These are phyloP conservation scores for Pammene fasciana DNA, from an alignment of 2,888 invertebrate genomes.

Conservation along the genomic window DNA sequence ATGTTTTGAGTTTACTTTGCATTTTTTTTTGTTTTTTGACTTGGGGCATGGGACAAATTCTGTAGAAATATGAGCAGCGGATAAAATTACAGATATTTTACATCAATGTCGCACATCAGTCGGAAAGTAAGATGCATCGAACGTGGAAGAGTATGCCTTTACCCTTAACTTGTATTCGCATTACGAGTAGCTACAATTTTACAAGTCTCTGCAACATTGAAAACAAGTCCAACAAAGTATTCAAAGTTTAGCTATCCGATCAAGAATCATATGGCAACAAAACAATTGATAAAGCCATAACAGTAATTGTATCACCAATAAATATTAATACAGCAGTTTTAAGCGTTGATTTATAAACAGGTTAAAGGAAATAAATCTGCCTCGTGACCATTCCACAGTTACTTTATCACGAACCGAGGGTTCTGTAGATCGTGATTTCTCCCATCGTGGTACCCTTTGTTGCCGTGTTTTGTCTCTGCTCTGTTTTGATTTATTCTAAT, in stretches of 20 bases:
- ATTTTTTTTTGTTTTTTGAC: background rate
- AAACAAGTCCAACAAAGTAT: no score
- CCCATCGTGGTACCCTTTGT: constrained; percentile 42
- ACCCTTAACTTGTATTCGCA: no score
- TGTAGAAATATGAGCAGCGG: background rate
- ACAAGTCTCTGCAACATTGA: no score
- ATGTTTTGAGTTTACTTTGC: background rate
- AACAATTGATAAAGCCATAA: constrained; percentile 29
- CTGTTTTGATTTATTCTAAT: constrained; percentile 44
- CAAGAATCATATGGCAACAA: constrained; percentile 13
- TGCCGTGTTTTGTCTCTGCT: constrained; percentile 44
- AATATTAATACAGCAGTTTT: constrained; percentile 43
- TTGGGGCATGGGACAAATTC: background rate
- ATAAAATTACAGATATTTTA: background rate
- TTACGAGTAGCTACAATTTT: no score
- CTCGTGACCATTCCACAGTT: constrained; percentile 45
- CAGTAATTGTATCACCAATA: constrained; percentile 43
- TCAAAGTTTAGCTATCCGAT: background rate
- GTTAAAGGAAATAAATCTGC: constrained; percentile 44
- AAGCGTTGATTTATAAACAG: constrained; percentile 45
- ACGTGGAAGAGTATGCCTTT: no score
- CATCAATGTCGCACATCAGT: no score
- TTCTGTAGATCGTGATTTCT: constrained; percentile 43
- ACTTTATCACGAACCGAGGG: constrained; percentile 44
- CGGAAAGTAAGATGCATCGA: no score